Base-by-base conservation (phyloP, 2,797 vertebrate species). In the Phrynocephalus vlangalii region DNA sequence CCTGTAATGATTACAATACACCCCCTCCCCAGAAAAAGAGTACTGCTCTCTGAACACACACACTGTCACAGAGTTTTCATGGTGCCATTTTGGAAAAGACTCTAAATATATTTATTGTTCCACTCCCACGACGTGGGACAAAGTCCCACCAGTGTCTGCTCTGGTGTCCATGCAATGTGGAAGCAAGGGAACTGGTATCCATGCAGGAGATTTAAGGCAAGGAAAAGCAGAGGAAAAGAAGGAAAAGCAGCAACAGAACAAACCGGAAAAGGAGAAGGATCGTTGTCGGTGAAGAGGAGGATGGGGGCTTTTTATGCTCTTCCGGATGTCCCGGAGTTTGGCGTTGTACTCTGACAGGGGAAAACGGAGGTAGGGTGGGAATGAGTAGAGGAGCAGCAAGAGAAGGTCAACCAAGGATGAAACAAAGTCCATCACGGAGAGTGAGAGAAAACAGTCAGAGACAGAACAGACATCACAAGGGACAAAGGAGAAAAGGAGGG, bases 241-340 rank as follows among this genome's bases (percentile, higher is more conserved):
- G 82, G 90, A 73, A 87, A 83, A 89, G 84, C 91, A 88, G 90
- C 89, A 93, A 93, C 88, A 88, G 91, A 96, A 98, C 98, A 88
- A 98, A 99, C 99, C 98, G 82, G 98, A 98, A 94, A 98, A 97
- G 84, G 98, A 99, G 96, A 98, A 97, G 95, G 98, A 98, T 87
- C 97, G 98, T 94, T 97, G 98, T 95, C 97, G 98, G 90, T 96
- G 97, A 94, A 97, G 96, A 96, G 96, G 95, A 95, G 94, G 95
- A 93, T 91, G 94, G 95, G 93, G 96, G 63, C 44, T 92, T 95
- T 95, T 87, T 92, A 96, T 93, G 84, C 94, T 95, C 91, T 93
- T 95, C 94, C 92, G 89, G 84, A 96, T 88, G 91, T 93, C 94
- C 93, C 95, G 96, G 94, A 97, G 95, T 90, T 92, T 97, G 95